A percentile compares a stretch with the other conserved stretches of the same genome.
phyloP scores from a whole-genome alignment of 2,113 vertebrate genomes.

The Lophius piscatorius region DNA sequence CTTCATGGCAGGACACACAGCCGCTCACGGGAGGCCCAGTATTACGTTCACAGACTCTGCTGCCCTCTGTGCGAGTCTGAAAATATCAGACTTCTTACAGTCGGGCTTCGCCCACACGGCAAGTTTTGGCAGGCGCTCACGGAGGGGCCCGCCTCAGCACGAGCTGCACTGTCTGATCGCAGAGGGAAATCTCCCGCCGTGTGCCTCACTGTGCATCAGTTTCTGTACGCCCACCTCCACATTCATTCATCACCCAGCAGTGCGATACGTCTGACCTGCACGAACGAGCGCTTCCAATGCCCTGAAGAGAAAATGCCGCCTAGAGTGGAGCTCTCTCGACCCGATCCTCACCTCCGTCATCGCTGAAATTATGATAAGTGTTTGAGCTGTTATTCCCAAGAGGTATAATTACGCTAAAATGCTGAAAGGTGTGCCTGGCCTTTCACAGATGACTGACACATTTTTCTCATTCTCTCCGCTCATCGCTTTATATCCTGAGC shows the following conservation, averaged over 20 bases:
- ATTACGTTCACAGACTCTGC: conserved; percentile 3
- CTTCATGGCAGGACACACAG: conserved; percentile 10
- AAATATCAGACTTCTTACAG: conserved; percentile 50
- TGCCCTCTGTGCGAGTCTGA: conserved; percentile 39
- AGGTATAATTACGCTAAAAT: conserved; percentile 42
- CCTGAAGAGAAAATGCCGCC: conserved; percentile 23
- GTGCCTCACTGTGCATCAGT: conserved; percentile 36
- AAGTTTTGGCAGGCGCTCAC: conserved; percentile 53
- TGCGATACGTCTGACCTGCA: conserved; percentile 52
- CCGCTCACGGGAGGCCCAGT: conserved; percentile 10
- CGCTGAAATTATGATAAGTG: conserved; percentile 10
- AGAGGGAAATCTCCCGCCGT: conserved; percentile 48
- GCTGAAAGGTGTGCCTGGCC: conserved; percentile 34
- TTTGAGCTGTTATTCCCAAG: conserved; percentile 40
- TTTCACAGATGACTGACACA: conserved; percentile 25
- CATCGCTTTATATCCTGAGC: no score
- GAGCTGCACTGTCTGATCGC: conserved; percentile 58
- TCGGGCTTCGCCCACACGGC: conserved; percentile 51
- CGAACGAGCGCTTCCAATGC: conserved; percentile 37
- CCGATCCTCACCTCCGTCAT: conserved; percentile 23
- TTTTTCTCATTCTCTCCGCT: background rate
- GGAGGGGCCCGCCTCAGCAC: conserved; percentile 33
- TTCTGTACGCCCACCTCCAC: conserved; percentile 56
- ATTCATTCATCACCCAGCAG: conserved; percentile 56
- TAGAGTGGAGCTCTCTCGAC: conserved; percentile 21